These are phyloP conservation scores for Pammene aurita DNA, from an alignment of 2,888 invertebrate genomes.

Conservation along the genomic window DNA sequence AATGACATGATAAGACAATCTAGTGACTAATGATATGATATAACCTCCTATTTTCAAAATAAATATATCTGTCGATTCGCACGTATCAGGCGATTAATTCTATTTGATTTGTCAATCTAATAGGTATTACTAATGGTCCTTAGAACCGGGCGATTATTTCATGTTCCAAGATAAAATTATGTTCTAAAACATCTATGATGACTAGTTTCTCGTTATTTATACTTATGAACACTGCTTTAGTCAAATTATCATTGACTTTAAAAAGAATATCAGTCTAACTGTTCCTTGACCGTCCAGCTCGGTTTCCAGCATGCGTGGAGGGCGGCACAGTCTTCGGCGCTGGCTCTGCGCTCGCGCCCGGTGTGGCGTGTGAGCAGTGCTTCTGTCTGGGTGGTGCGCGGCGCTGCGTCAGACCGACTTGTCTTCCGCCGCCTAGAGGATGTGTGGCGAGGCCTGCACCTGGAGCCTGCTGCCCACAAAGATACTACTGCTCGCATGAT, in stretches of 20 bases:
- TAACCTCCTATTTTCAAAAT: no score
- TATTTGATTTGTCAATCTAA: no score
- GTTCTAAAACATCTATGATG: no score
- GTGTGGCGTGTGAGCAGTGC: slow-evolving; percentile 92
- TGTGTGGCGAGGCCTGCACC: slow-evolving; percentile 85
- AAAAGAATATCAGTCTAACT: neutral
- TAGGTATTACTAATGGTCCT: no score
- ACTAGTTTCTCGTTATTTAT: no score
- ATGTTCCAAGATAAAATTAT: no score
- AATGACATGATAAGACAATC: no score
- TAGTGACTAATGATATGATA: no score
- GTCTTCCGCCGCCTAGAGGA: slow-evolving; percentile 88
- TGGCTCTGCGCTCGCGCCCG: slow-evolving; percentile 92
- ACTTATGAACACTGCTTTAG: neutral
- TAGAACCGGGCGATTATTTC: no score
- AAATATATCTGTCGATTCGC: no score
- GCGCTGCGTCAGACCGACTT: slow-evolving; percentile 91
- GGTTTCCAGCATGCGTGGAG: slow-evolving; percentile 85
- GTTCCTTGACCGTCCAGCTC: slow-evolving; percentile 14
- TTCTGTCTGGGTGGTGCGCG: slow-evolving; percentile 90
- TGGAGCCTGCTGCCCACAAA: slow-evolving; percentile 90
- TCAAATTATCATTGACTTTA: no score
- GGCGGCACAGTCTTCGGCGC: slow-evolving; percentile 89
- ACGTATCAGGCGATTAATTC: no score
- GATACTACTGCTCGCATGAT: slow-evolving; percentile 85